Conservation (phyloP, 2,888 invertebrate species). For the Eristalinus sepulchralis region DNA sequence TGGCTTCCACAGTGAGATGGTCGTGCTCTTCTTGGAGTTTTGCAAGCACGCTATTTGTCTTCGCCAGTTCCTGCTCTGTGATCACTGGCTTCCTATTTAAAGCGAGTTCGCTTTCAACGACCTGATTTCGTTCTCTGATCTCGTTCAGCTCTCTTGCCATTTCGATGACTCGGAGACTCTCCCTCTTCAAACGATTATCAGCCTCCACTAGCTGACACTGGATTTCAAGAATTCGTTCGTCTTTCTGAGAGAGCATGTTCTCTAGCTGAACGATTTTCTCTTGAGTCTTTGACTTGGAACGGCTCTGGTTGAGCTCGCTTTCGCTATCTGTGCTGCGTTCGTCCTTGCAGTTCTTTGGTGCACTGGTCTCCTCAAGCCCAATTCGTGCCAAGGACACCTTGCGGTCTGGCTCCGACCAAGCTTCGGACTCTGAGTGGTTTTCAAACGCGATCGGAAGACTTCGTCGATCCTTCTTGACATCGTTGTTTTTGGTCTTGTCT, state of each 20-base stretch:
- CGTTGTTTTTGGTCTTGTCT: slow-evolving; percentile 73
- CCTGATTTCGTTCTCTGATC: slow-evolving; percentile 75
- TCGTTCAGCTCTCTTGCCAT: slow-evolving; percentile 76
- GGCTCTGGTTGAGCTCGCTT: slow-evolving; percentile 73
- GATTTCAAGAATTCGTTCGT: slow-evolving; percentile 79
- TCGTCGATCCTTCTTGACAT: slow-evolving; percentile 78
- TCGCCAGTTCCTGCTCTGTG: slow-evolving; percentile 72
- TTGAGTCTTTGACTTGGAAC: slow-evolving; percentile 76
- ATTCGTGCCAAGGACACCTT: slow-evolving; percentile 91
- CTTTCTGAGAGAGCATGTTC: slow-evolving; percentile 79
- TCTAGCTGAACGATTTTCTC: slow-evolving; percentile 81
- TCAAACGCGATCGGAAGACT: slow-evolving; percentile 76
- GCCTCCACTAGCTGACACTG: slow-evolving; percentile 79
- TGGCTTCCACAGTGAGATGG: slow-evolving; percentile 76
- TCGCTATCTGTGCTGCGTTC: slow-evolving; percentile 78
- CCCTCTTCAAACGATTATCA: slow-evolving; percentile 78
- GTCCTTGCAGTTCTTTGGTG: slow-evolving; percentile 72
- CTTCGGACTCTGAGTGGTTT: slow-evolving; percentile 87
- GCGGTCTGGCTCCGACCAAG: slow-evolving; percentile 93
- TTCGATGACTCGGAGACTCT: slow-evolving; percentile 76
- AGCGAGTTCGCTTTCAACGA: slow-evolving; percentile 20
- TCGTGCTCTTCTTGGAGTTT: slow-evolving; percentile 79
- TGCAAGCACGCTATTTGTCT: slow-evolving; percentile 76
- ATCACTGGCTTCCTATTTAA: background rate
- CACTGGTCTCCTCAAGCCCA: slow-evolving; percentile 83